Percentiles rank a stretch among this genome's conserved stretches.
These are phyloP conservation scores for Galaxias olidus DNA, from an alignment of 2,797 vertebrate species.

Conservation along the genomic window DNA sequence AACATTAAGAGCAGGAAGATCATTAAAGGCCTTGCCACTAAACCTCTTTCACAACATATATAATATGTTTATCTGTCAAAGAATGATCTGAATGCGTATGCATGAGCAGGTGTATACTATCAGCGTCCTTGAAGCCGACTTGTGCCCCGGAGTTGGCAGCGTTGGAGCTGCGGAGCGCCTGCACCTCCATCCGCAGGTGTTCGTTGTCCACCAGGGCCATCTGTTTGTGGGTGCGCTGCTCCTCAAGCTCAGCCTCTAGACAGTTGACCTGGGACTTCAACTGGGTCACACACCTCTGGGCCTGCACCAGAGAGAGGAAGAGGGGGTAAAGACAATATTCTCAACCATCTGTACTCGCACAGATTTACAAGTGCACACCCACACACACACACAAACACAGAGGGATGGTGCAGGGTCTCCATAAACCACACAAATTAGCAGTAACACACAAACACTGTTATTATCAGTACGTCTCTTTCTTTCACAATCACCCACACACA, in stretches of 20 bases:
- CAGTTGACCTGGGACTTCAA: conserved; percentile 71
- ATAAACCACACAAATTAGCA: no score
- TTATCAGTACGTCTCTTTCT: not conserved
- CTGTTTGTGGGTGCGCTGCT: conserved; percentile 81
- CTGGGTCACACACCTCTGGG: conserved; percentile 68
- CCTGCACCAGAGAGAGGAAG: conserved; percentile 56
- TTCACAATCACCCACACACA: no score
- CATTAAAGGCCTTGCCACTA: no score
- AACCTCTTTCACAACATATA: no score
- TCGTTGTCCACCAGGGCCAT: conserved; percentile 88
- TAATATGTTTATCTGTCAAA: not conserved
- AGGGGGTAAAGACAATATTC: not conserved
- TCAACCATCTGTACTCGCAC: conserved; percentile 6
- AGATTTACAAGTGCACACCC: not conserved
- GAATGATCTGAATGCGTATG: not conserved
- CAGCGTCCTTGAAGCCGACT: conserved; percentile 87
- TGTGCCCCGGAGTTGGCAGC: conserved; percentile 86
- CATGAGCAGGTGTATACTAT: conserved; percentile 61
- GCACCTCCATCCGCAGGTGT: conserved; percentile 87
- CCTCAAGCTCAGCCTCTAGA: conserved; percentile 70
- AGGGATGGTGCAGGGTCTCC: no score
- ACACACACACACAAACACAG: conserved; percentile 22
- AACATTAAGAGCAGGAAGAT: no score
- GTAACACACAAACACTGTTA: no score
- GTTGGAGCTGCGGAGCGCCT: conserved; percentile 76